Percentiles rank a stretch among this genome's conserved stretches.
These are phyloP conservation scores for Mesembrinibis cayennensis DNA, from an alignment of 2,113 vertebrate genomes.

Conservation along the genomic window DNA sequence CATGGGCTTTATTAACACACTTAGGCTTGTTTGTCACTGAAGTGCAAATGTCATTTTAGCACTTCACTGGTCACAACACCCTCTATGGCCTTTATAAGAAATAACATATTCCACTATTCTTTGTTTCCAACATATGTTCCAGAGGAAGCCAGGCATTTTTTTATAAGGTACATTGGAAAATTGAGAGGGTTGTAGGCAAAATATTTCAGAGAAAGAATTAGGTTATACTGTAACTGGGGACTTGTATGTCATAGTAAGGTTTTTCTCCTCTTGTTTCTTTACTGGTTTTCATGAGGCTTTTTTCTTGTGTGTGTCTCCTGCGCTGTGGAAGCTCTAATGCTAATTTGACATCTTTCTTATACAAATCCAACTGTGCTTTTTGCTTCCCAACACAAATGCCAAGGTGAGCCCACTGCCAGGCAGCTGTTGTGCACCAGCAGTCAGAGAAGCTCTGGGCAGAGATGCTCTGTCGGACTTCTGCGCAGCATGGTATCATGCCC, in stretches of 20 bases:
- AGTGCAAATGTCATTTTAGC: constrained; percentile 66
- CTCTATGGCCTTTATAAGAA: constrained; percentile 58
- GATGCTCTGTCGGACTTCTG: background rate
- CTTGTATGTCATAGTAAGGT: background rate
- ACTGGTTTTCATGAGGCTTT: background rate
- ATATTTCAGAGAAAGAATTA: constrained; percentile 10
- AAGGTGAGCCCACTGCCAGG: background rate
- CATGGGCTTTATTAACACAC: constrained; percentile 9
- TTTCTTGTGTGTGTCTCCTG: background rate
- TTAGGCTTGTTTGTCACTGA: constrained; percentile 45
- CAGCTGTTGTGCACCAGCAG: background rate
- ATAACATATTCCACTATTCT: constrained; percentile 56
- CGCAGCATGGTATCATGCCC: background rate
- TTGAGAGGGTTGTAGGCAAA: constrained; percentile 12
- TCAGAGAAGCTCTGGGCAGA: background rate
- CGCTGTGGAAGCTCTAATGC: background rate
- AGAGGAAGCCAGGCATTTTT: constrained; percentile 6
- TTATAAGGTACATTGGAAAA: constrained; percentile 49
- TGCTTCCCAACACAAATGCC: background rate
- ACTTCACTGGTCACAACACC: constrained; percentile 55
- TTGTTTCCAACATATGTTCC: constrained; percentile 46
- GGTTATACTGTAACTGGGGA: background rate
- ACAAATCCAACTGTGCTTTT: background rate
- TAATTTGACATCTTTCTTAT: background rate
- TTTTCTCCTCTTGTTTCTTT: background rate